These are phyloP conservation scores for Pelvicachromis taeniatus DNA, from an alignment of 2,113 vertebrate species.

Conservation along the genomic window DNA sequence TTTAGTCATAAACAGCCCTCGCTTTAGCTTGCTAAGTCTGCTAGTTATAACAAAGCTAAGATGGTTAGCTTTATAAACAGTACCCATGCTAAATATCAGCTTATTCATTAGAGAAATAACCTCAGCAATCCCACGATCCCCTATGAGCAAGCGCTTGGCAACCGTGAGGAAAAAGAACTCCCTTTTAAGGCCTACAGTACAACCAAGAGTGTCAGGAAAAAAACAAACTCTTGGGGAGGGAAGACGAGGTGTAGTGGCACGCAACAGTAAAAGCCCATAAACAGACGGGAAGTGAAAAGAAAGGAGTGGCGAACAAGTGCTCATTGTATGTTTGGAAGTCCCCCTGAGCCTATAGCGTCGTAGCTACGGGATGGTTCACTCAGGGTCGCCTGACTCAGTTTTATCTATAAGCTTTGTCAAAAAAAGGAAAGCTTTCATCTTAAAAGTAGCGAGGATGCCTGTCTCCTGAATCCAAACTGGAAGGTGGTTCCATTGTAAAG, in stretches of 20 bases:
- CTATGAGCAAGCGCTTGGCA: neutral
- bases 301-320: neutral
- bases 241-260: neutral
- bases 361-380: neutral
- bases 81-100: neutral
- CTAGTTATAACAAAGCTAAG: neutral
- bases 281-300: neutral
- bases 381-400: neutral
- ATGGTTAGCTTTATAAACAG: neutral
- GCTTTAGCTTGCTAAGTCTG: neutral
- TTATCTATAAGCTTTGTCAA: neutral
- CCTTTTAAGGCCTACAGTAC: neutral
- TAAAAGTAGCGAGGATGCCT: accelerated
- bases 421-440: neutral
- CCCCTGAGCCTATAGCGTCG: neutral
- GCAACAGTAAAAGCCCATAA: neutral
- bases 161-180: neutral
- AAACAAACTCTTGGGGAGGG: neutral
- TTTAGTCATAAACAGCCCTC: neutral
- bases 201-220: neutral
- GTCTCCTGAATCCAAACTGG: neutral
- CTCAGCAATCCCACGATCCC: neutral
- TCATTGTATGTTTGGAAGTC: neutral
- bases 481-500: neutral
- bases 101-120: neutral